phyloP scores from a whole-genome alignment of 2,888 invertebrate genomes.

The Ennomos erosarius region DNA sequence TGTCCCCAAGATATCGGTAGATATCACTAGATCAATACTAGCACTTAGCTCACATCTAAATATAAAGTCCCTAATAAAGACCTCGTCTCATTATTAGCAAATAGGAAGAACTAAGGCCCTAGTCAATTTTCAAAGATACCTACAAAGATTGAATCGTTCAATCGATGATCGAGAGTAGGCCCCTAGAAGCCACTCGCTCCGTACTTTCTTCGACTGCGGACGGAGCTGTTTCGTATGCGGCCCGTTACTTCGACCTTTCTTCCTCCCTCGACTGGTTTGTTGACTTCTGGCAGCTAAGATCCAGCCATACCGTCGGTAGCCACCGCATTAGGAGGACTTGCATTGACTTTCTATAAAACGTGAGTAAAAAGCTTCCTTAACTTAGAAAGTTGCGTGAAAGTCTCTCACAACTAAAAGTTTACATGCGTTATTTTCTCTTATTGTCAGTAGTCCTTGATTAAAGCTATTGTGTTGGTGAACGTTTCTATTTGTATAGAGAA shows the following conservation, averaged over 20 bases:
- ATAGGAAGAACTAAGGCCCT: too few species aligned
- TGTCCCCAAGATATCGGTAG: too few species aligned
- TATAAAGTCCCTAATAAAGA: too few species aligned
- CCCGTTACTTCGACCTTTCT: slow-evolving; percentile 72
- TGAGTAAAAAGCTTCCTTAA: slow-evolving; percentile 55
- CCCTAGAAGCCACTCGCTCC: slow-evolving; percentile 12
- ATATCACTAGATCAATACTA: too few species aligned
- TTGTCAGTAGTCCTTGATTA: slow-evolving; percentile 1
- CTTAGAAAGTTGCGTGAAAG: slow-evolving; percentile 64
- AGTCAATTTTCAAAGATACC: too few species aligned
- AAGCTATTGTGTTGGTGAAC: slow-evolving; percentile 1
- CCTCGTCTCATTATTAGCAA: too few species aligned
- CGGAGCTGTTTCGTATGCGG: slow-evolving; percentile 64
- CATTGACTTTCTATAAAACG: slow-evolving; percentile 58
- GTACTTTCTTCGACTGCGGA: slow-evolving; percentile 40
- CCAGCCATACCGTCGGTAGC: slow-evolving; percentile 56
- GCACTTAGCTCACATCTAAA: too few species aligned
- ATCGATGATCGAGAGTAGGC: slow-evolving; percentile 12
- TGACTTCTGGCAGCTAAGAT: slow-evolving; percentile 49
- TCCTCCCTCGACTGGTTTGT: slow-evolving; percentile 65
- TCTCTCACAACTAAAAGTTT: slow-evolving; percentile 20
- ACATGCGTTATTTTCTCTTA: too few species aligned
- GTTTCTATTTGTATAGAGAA: slow-evolving; percentile 18
- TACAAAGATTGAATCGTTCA: not conserved
- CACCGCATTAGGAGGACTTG: slow-evolving; percentile 59